Conservation (phyloP, 2,888 invertebrate genomes). For the Microplitis deprimator region DNA sequence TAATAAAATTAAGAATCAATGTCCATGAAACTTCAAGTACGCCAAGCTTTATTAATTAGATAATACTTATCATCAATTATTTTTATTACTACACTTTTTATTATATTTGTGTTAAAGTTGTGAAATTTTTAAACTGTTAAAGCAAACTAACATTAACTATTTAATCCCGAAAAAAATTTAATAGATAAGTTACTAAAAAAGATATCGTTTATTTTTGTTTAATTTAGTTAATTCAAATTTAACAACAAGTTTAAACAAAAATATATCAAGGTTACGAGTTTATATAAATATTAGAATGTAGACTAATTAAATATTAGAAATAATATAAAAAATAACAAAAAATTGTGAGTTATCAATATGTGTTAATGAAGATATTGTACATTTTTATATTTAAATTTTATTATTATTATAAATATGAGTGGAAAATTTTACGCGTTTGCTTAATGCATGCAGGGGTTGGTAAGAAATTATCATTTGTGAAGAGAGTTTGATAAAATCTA, state of each 20-base stretch:
- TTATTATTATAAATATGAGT: background rate
- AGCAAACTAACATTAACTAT: background rate
- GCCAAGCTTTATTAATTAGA: background rate
- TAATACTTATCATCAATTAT: slow-evolving; percentile 11
- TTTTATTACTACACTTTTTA: background rate
- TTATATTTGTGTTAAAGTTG: background rate
- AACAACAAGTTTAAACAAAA: too few relatives aligned
- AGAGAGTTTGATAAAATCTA: background rate
- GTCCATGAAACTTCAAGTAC: slow-evolving; percentile 19
- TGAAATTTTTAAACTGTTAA: background rate
- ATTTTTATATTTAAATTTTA: background rate
- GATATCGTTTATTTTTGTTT: too few relatives aligned
- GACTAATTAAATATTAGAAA: background rate
- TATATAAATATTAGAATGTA: background rate
- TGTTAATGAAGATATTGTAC: background rate
- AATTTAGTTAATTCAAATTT: too few relatives aligned
- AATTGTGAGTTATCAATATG: background rate
- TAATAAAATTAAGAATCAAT: background rate
- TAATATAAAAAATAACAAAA: background rate
- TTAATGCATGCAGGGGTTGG: background rate
- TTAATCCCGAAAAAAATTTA: background rate
- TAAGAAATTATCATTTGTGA: background rate
- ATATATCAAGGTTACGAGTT: background rate
- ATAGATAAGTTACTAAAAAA: too few relatives aligned
- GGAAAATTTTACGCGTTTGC: background rate